Evolutionary conservation across 2,113 vertebrate species (phyloP), one percentile per base, ranked within the genome.

Genomic region (Bubo blakistoni): DNA sequence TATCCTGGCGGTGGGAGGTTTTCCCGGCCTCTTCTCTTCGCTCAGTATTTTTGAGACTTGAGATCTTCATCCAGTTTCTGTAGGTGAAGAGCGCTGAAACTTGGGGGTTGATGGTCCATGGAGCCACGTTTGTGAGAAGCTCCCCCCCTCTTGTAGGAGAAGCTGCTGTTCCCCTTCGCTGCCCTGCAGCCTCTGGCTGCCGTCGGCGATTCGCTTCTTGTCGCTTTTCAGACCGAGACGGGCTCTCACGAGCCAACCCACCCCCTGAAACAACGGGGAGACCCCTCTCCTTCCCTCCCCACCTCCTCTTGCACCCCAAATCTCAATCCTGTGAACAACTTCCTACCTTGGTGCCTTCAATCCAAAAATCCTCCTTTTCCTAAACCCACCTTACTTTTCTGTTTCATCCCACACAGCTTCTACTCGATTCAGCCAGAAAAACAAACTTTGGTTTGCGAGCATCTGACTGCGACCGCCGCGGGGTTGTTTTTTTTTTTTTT

Each of bases 161-260:
- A 25, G 30, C 36, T 13, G 47, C 21, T 19, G 5, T n/a, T n/a
- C 36, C 69, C 13, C 2, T 27, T 34, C 9, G 51, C 38, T 36
- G 19, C 30, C 38, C 19, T 7, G 12, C 57, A 5, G n/a, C 9
- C 13, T 7, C 34, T 6, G 22, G 42, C 40, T 25, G 34, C 65
- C 6, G 2, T 7, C 10, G 1, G 36, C 4, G 1, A 13, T 26
- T 21, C 1, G 3, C 66, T 47, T 15, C 54, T 27, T 6, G 65
- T 9, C 5, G 9, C 42, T 47, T 57, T 12, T 34, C n/a, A 16
- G 65, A 11, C 65, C 6, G 4, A 32, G 65, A 15, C 1, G 6
- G 27, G 22, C 46, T 83, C 38, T 36, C 16, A 2, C 1, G 26
- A 30, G 26, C 69, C 26, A 8, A 3, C 24, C 44, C 17, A 2